Conservation (phyloP, 2,888 invertebrate species). For the Phaedon cochleariae region DNA sequence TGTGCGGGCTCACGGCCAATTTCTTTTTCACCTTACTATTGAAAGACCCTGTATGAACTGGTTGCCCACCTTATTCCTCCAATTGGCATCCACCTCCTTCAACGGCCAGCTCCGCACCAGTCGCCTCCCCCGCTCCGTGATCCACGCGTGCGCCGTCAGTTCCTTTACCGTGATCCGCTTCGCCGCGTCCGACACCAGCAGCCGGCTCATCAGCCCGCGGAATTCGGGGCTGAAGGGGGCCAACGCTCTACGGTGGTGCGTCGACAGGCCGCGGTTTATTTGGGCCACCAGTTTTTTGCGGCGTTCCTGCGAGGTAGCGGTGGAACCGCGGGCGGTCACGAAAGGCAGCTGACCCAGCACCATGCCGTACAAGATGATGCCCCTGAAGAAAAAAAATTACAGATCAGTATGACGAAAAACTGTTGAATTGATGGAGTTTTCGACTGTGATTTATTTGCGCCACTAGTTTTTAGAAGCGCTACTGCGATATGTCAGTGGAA, state of each 20-base stretch:
- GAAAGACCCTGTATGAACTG: too few species aligned
- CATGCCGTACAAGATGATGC: slow-evolving; percentile 80
- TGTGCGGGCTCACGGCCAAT: too few species aligned
- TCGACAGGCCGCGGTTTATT: slow-evolving; percentile 72
- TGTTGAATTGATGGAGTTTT: too few species aligned
- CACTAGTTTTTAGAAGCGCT: slow-evolving; percentile 69
- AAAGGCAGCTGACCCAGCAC: slow-evolving; percentile 77
- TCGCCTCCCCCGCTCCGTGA: slow-evolving; percentile 63
- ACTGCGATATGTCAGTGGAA: slow-evolving; percentile 63
- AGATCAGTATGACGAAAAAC: neutral
- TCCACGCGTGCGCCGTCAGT: slow-evolving; percentile 69
- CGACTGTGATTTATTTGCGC: slow-evolving; percentile 73
- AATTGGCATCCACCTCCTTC: slow-evolving; percentile 56
- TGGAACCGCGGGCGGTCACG: slow-evolving; percentile 59
- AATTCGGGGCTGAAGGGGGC: slow-evolving; percentile 62
- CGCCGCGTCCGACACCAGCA: slow-evolving; percentile 66
- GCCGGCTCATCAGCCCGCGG: slow-evolving; percentile 63
- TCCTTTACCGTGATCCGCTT: slow-evolving; percentile 68
- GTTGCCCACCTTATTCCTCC: slow-evolving; percentile 37
- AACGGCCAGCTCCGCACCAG: slow-evolving; percentile 64
- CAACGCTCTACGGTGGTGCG: slow-evolving; percentile 67
- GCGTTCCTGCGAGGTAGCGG: slow-evolving; percentile 65
- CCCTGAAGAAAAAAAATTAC: slow-evolving; percentile 50
- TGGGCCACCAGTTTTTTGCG: slow-evolving; percentile 70
- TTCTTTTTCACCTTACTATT: too few species aligned